These are phyloP conservation scores for Embidobia sp. DNA, from an alignment of 2,888 invertebrate species.

Conservation along the genomic window DNA sequence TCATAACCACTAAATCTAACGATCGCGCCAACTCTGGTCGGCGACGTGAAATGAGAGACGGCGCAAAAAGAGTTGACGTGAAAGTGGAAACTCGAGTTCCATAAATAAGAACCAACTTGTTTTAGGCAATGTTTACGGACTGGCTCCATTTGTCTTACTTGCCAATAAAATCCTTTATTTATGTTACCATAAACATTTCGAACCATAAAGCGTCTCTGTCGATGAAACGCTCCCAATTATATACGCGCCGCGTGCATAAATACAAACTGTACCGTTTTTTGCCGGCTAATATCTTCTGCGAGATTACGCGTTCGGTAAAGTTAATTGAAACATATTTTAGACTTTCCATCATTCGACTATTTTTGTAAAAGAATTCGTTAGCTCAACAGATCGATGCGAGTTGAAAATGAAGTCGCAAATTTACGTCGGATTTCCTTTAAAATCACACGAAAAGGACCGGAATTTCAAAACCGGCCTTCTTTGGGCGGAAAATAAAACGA, in stretches of 20 bases:
- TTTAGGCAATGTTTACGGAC: slow-evolving; percentile 25
- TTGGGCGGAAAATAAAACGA: too few species aligned
- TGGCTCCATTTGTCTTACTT: slow-evolving; percentile 35
- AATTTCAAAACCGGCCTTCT: too few species aligned
- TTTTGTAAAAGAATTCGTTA: too few species aligned
- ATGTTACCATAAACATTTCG: slow-evolving; percentile 38
- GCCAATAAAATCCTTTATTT: slow-evolving; percentile 36
- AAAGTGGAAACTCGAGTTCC: slow-evolving; percentile 19
- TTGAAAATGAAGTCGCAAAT: too few species aligned
- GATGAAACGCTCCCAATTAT: slow-evolving; percentile 30
- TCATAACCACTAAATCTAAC: slow-evolving; percentile 16
- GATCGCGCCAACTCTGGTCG: slow-evolving; percentile 10
- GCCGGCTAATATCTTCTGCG: too few species aligned
- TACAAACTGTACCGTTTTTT: not conserved
- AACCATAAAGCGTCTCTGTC: slow-evolving; percentile 5
- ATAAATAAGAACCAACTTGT: slow-evolving; percentile 40
- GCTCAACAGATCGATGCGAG: too few species aligned
- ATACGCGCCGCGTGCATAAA: not conserved
- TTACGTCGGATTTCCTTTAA: too few species aligned
- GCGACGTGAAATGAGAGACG: slow-evolving; percentile 15
- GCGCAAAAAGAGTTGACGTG: slow-evolving; percentile 10
- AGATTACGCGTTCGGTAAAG: too few species aligned
- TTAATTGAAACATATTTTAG: too few species aligned
- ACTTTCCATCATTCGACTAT: too few species aligned
- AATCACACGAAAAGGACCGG: too few species aligned